These are phyloP conservation scores for Drosophila varians DNA, from an alignment of 1,140 invertebrate genomes.

Conservation along the genomic window DNA sequence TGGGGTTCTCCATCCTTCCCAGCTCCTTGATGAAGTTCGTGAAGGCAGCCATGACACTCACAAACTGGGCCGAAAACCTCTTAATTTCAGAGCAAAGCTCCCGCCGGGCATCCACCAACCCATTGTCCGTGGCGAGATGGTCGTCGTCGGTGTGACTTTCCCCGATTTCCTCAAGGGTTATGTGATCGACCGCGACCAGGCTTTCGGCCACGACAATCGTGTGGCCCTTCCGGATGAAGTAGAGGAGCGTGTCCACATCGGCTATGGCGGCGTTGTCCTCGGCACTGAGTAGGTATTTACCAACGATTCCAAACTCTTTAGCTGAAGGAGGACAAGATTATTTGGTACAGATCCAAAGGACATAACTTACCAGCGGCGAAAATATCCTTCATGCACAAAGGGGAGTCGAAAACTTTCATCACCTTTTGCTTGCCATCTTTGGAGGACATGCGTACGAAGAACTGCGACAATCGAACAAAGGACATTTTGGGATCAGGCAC, in stretches of 20 bases:
- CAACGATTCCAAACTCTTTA: slow-evolving; percentile 15
- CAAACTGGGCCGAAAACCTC: background rate
- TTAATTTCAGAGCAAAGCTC: background rate
- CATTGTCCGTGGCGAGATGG: background rate
- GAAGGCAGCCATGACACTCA: background rate
- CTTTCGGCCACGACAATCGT: slow-evolving; percentile 10
- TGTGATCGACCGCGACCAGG: background rate
- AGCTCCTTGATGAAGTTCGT: background rate
- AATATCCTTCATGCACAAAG: background rate
- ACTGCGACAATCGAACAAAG: background rate
- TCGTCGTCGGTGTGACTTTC: slow-evolving; percentile 12
- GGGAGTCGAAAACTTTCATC: background rate
- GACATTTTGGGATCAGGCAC: slow-evolving; percentile 7
- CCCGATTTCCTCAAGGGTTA: background rate
- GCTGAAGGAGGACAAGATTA: background rate
- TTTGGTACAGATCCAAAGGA: fast-evolving
- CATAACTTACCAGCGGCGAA: background rate
- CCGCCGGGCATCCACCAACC: background rate
- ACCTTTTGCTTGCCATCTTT: background rate
- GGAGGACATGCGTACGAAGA: slow-evolving; percentile 8
- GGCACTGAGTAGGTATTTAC: slow-evolving; percentile 24
- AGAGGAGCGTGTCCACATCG: slow-evolving; percentile 7
- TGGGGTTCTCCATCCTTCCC: background rate
- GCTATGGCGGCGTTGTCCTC: slow-evolving; percentile 26
- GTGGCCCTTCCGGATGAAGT: slow-evolving; percentile 10